Conservation (phyloP, 2,113 vertebrate genomes). For the Geothlypis trichas region DNA sequence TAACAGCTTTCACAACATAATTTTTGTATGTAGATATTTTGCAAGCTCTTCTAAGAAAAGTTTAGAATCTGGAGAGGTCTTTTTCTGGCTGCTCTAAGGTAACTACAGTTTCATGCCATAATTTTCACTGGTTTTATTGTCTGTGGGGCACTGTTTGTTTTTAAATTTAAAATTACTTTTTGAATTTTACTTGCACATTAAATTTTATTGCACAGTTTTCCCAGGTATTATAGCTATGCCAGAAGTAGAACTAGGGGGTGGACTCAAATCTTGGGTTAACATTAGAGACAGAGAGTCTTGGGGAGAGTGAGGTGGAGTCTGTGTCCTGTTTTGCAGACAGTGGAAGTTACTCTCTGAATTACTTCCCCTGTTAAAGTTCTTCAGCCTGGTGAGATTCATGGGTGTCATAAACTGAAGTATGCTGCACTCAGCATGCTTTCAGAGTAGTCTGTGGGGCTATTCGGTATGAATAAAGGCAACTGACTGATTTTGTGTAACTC, state of each 20-base stretch:
- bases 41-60: background rate
- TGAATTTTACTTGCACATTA: background rate
- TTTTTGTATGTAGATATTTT: background rate
- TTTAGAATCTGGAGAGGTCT: background rate
- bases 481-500: conserved; percentile 28
- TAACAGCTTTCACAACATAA: background rate
- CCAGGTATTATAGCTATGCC: background rate
- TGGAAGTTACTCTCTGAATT: conserved; percentile 11
- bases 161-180: background rate
- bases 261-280: background rate
- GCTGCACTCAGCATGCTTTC: background rate
- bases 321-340: conserved; percentile 18
- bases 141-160: background rate
- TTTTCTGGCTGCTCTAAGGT: background rate
- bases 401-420: conserved; percentile 5
- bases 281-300: background rate
- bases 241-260: background rate
- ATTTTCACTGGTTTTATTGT: background rate
- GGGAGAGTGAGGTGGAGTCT: background rate
- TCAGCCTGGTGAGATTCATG: background rate
- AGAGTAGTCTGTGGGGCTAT: background rate
- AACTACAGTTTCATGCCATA: background rate
- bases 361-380: conserved; percentile 2
- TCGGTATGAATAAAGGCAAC: conserved; percentile 11
- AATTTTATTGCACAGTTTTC: background rate